phyloP scores from a whole-genome alignment of 2,888 invertebrate genomes.

The Oligia strigilis region DNA sequence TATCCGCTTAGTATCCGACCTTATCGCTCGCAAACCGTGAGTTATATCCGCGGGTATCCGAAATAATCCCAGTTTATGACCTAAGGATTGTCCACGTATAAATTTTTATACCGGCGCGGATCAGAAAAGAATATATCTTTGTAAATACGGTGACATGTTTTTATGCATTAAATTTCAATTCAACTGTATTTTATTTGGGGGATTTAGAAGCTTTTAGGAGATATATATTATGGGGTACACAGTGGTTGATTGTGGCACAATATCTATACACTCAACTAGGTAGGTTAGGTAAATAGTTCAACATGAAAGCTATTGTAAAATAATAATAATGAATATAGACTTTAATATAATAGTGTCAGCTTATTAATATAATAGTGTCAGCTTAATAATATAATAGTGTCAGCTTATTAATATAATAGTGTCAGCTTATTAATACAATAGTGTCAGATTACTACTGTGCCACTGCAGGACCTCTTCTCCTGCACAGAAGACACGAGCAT shows the following conservation, averaged over 20 bases:
- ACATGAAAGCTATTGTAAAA: background rate
- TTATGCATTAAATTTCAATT: slow-evolving; percentile 70
- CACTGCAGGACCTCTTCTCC: background rate
- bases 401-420: too few relatives aligned
- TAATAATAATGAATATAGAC: background rate
- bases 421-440: too few relatives aligned
- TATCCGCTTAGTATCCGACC: slow-evolving; percentile 65
- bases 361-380: background rate
- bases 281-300: background rate
- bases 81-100: slow-evolving; percentile 79
- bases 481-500: background rate
- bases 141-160: slow-evolving; percentile 61
- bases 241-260: background rate
- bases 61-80: slow-evolving; percentile 81
- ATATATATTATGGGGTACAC: background rate
- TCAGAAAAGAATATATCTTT: slow-evolving; percentile 75
- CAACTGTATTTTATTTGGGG: slow-evolving; percentile 28
- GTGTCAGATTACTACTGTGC: background rate
- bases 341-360: background rate
- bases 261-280: background rate
- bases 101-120: slow-evolving; percentile 83
- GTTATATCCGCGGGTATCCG: slow-evolving; percentile 71
- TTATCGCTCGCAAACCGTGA: slow-evolving; percentile 69
- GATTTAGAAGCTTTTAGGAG: slow-evolving; percentile 25
- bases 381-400: background rate